Evolutionary conservation across 2,797 vertebrate genomes (phyloP).

Genomic region (Falco biarmicus): DNA sequence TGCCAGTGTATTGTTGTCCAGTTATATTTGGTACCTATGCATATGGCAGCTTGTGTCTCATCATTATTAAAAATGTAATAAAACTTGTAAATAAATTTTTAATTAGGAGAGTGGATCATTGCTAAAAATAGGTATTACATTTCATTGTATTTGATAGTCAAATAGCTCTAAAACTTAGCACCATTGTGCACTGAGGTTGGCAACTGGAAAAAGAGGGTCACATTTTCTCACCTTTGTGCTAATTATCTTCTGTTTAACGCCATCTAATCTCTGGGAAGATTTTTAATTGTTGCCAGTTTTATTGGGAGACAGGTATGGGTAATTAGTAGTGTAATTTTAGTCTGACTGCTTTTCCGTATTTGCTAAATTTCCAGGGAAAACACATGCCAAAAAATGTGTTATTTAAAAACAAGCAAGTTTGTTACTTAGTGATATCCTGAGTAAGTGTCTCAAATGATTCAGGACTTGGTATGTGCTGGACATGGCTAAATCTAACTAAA

Average conservation of each 20-base stretch:
- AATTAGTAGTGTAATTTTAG: not conserved
- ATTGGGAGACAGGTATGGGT: not conserved
- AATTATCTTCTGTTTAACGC: conserved; percentile 36
- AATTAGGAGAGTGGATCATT: not conserved
- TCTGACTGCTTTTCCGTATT: not conserved
- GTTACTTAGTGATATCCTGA: not conserved
- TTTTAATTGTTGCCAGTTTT: not conserved
- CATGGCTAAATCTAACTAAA: not conserved
- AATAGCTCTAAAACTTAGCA: not conserved
- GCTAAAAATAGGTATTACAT: not conserved
- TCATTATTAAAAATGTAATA: not conserved
- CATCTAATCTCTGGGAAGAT: not conserved
- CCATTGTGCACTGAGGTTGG: not conserved
- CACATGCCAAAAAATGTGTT: accelerated
- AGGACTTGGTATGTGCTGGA: not conserved
- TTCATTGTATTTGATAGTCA: not conserved
- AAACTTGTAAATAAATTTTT: not conserved
- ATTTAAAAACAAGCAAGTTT: not conserved
- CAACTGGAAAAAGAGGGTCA: not conserved
- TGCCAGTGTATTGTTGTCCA: not conserved
- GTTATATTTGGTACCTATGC: not conserved
- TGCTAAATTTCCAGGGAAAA: not conserved
- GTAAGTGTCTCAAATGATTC: not conserved
- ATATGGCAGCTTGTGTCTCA: not conserved
- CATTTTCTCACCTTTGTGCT: not conserved